Evolutionary conservation across 23 tunicate species (phyloP).

Genomic region (Halocynthia aurantium): DNA sequence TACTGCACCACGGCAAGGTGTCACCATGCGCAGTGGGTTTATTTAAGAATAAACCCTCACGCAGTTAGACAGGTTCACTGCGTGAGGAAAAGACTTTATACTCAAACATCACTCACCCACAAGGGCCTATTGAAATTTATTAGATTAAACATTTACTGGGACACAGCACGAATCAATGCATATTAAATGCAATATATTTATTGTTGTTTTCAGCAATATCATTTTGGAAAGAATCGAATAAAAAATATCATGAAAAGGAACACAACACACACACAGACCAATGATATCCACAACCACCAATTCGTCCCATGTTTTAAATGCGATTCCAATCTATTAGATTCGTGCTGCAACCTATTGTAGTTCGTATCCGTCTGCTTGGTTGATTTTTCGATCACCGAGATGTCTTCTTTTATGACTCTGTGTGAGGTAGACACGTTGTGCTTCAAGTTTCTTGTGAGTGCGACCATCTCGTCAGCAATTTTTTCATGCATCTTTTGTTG

Average conservation of each 20-base stretch:
- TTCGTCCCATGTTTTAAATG: conserved; percentile 79
- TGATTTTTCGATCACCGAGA: conserved; percentile 34
- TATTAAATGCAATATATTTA: no score
- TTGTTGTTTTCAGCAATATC: background rate
- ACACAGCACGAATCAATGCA: no score
- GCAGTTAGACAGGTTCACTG: no score
- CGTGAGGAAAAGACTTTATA: no score
- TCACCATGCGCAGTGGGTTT: no score
- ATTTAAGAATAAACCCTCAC: no score
- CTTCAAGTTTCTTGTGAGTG: conserved; percentile 50
- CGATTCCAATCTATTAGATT: conserved; percentile 57
- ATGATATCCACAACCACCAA: conserved; percentile 82
- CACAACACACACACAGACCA: conserved; percentile 64
- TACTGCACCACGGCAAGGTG: no score
- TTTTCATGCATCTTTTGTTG: conserved; percentile 77
- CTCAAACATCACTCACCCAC: no score
- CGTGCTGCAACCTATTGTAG: conserved; percentile 28
- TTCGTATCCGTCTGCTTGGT: conserved; percentile 49
- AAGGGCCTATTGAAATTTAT: no score
- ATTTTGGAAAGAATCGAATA: conserved; percentile 82
- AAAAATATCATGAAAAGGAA: conserved; percentile 82
- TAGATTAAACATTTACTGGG: no score
- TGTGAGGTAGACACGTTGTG: conserved; percentile 64
- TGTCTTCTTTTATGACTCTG: conserved; percentile 66
- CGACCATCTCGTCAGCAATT: conserved; percentile 71